phyloP scores from a whole-genome alignment of 2,888 invertebrate species.

The Parnassius orleans region DNA sequence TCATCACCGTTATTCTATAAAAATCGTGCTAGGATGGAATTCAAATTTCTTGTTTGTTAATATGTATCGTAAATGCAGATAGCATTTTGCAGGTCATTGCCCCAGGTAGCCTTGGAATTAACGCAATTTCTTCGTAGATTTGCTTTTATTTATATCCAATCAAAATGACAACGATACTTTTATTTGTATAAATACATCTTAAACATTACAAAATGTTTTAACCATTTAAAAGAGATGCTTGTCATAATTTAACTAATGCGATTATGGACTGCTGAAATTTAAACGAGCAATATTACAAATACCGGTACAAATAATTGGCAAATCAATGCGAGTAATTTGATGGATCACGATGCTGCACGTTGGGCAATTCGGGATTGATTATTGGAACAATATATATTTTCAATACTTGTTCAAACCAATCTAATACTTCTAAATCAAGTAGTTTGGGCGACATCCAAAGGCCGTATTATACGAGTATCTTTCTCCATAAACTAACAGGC shows the following conservation, averaged over 20 bases:
- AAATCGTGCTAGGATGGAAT: slow-evolving; percentile 1
- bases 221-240: background rate
- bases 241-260: background rate
- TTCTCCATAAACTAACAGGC: slow-evolving; percentile 16
- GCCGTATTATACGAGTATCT: background rate
- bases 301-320: background rate
- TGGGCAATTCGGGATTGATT: background rate
- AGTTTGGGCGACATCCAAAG: slow-evolving; percentile 6
- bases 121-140: background rate
- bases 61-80: slow-evolving; percentile 1
- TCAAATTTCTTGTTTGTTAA: slow-evolving; percentile 10
- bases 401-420: too few species aligned
- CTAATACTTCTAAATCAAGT: background rate
- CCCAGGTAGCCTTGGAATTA: slow-evolving; percentile 15
- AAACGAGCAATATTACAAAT: background rate
- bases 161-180: too few species aligned
- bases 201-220: background rate
- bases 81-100: slow-evolving; percentile 7
- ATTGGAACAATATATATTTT: background rate
- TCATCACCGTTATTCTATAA: too few species aligned
- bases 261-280: background rate
- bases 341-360: background rate
- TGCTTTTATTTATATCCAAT: too few species aligned
- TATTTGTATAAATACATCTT: too few species aligned
- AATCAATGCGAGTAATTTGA: background rate